Percentiles rank a stretch among this genome's conserved stretches.
Evolutionary conservation across 2,113 vertebrate genomes (phyloP).

Genomic region (Talpa occidentalis): DNA sequence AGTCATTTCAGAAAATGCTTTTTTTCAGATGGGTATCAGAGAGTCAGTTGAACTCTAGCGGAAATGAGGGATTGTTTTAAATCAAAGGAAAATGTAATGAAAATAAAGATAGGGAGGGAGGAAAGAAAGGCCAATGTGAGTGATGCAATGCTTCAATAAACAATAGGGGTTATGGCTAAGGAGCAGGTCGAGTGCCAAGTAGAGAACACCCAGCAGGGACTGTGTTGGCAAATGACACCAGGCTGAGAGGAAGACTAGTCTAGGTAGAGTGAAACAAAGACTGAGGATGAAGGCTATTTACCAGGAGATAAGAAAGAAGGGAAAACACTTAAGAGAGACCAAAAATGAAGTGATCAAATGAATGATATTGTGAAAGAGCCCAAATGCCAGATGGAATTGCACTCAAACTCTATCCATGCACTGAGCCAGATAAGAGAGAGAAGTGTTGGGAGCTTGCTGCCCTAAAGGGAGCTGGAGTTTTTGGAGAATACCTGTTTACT

Average conservation of each 20-base stretch:
- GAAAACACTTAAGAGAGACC: neutral
- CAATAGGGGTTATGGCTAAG: neutral
- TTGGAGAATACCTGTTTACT: too few relatives aligned
- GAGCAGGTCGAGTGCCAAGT: neutral
- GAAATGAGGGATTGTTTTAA: neutral
- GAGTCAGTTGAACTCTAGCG: neutral
- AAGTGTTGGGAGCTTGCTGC: too few relatives aligned
- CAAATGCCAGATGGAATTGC: neutral
- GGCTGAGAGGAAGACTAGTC: neutral
- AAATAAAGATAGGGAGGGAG: neutral
- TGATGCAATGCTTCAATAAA: neutral
- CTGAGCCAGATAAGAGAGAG: neutral
- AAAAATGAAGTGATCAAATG: neutral
- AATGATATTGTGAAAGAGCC: neutral
- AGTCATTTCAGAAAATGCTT: neutral
- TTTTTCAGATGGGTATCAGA: neutral
- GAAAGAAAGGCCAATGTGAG: neutral
- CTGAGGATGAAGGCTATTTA: neutral
- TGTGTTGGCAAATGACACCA: neutral
- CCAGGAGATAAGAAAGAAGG: neutral
- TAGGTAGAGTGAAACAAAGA: neutral
- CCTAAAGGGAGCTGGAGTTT: too few relatives aligned
- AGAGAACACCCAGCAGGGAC: neutral
- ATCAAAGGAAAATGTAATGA: neutral
- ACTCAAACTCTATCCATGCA: neutral